Evolutionary conservation across 1,140 invertebrate species (phyloP), one percentile per base, ranked within the genome.

Genomic region (Brachionus manjavacas): DNA sequence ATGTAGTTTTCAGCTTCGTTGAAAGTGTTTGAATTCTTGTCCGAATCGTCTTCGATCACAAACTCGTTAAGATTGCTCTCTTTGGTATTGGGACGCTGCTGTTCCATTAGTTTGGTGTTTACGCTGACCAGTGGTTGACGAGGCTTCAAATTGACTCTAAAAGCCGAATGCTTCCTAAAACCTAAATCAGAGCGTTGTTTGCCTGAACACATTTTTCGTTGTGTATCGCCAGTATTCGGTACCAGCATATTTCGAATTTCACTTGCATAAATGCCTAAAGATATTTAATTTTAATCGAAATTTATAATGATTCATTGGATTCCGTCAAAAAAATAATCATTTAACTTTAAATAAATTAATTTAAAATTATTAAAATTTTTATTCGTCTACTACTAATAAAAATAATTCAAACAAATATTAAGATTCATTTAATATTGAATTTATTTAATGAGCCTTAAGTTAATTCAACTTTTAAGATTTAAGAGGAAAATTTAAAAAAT

Each of bases 231-330:
- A 43, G 20, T 9, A 76, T 76, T 76, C 11, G 72, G 72, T 12
- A 76, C 41, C 20, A 76, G 41, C 72, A 76, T 76, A 49, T 49
- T 49, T 4, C 72, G n/a, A 12, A 76, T 76, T 76, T 76, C 72
- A 28, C 72, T 76, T 25, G 72, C 72, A 49, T 76, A 76, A 25
- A 76, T 76, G 68, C 68, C 68, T 72, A 6, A 72, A 72, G 52
- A 72, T 8, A 72, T 68, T 35, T 2, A 28, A 28, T 68, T 68
- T 68, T 68, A 31, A 31, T 31, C 3, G 39, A 68, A 68, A 68
- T 35, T 31, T 7, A 28, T 2, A 68, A 31, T 68, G 52, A 60
- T 68, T 68, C 66, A 68, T 31, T 68, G 14, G 23, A 55, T 55
- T 20, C 16, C 0, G 11, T 12, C n/a, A n/a, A n/a, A n/a, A 52